phyloP scores from a whole-genome alignment of 2,113 vertebrate genomes.

The Megatriorchis doriae region DNA sequence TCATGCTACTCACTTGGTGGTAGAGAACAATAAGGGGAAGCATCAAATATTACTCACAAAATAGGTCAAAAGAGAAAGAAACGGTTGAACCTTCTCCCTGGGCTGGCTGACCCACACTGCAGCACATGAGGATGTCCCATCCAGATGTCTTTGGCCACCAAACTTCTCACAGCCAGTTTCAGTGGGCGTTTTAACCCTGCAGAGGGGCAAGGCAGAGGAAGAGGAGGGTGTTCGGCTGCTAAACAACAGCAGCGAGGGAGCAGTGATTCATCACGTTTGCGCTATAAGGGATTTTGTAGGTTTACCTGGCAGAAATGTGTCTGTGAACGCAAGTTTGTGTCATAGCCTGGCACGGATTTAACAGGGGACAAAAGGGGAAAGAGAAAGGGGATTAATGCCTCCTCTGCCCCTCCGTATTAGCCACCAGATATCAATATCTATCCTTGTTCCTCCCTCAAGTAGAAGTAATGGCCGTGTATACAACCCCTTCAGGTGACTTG shows the following conservation, averaged over 20 bases:
- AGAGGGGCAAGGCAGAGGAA: background rate
- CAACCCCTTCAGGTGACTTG: background rate
- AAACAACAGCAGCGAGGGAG: background rate
- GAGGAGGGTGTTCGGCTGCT: background rate
- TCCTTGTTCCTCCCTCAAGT: background rate
- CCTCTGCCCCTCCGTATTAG: background rate
- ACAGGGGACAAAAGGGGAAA: background rate
- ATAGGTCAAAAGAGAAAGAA: background rate
- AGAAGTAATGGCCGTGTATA: background rate
- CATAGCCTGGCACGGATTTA: background rate
- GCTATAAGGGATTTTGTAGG: background rate
- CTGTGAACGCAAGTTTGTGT: background rate
- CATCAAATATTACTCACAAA: background rate
- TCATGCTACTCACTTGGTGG: background rate
- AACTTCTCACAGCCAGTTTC: background rate
- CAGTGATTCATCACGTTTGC: background rate
- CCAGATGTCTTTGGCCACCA: background rate
- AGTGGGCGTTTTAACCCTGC: background rate
- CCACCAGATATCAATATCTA: background rate
- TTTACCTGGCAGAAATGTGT: background rate
- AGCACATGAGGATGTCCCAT: accelerated
- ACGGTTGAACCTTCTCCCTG: background rate
- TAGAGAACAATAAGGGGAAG: background rate
- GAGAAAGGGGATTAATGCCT: background rate
- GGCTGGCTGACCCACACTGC: accelerated